These are phyloP conservation scores for Erpetoichthys calabaricus DNA, from an alignment of 2,797 vertebrate species.

Conservation along the genomic window DNA sequence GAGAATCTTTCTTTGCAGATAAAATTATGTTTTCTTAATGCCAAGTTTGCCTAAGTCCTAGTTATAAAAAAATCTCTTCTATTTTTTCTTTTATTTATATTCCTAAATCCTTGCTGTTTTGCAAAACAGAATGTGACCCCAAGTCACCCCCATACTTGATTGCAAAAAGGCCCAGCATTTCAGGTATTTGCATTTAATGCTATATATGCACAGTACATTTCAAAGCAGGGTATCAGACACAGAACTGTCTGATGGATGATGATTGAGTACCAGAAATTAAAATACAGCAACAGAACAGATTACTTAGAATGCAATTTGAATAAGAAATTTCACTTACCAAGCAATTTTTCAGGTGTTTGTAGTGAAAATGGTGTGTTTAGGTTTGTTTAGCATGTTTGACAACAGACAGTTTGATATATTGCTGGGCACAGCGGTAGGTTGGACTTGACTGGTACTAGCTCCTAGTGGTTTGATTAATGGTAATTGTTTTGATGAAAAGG, in stretches of 20 bases:
- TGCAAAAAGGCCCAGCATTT: not conserved
- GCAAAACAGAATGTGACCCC: too few relatives aligned
- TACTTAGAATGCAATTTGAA: constrained; percentile 49
- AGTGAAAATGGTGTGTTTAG: constrained; percentile 51
- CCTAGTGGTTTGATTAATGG: constrained; percentile 69
- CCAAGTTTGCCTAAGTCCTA: too few relatives aligned
- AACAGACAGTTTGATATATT: constrained; percentile 71
- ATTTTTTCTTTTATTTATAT: too few relatives aligned
- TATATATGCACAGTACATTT: not conserved
- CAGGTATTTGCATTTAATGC: not conserved
- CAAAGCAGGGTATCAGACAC: constrained; percentile 20
- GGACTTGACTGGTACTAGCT: constrained; percentile 64
- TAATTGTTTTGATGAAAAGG: constrained; percentile 65
- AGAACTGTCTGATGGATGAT: constrained; percentile 29
- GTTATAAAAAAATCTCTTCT: too few relatives aligned
- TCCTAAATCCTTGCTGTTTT: too few relatives aligned
- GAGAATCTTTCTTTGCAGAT: too few relatives aligned
- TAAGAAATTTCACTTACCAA: constrained; percentile 51
- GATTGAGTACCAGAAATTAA: constrained; percentile 47
- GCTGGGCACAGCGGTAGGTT: constrained; percentile 64
- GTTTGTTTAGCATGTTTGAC: constrained; percentile 62
- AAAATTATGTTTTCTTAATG: too few relatives aligned
- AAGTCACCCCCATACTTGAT: not conserved
- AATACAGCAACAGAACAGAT: constrained; percentile 43
- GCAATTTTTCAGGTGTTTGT: constrained; percentile 48